phyloP scores from a whole-genome alignment of 2,888 invertebrate genomes.

The Lithodes maja region DNA sequence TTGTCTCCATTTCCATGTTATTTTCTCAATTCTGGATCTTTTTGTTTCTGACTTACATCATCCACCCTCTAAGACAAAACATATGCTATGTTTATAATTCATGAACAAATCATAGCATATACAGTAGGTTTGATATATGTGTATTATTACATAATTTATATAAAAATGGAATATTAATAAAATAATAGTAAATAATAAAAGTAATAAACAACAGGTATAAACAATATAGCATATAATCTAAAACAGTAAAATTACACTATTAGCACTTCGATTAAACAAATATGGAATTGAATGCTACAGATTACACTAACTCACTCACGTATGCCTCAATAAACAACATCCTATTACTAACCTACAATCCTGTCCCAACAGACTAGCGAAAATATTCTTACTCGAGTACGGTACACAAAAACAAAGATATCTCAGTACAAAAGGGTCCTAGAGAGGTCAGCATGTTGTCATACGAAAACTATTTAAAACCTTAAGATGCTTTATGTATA shows the following conservation, averaged over 20 bases:
- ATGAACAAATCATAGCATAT: not conserved
- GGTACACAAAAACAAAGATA: not conserved
- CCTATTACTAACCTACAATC: not conserved
- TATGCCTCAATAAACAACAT: not conserved
- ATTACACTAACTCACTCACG: not conserved
- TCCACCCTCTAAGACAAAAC: not conserved
- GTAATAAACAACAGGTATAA: not conserved
- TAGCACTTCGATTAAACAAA: not conserved
- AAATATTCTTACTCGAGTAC: not conserved
- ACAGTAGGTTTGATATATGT: not conserved
- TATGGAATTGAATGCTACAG: not conserved
- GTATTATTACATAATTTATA: not conserved
- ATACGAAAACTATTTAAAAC: not conserved
- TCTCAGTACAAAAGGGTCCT: not conserved
- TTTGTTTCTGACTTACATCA: not conserved
- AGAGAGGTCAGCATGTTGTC: not conserved
- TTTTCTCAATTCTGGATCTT: conserved; percentile 1
- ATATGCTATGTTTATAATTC: not conserved
- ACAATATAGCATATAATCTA: not conserved
- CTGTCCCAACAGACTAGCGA: not conserved
- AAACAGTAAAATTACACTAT: not conserved
- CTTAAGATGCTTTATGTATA: not conserved
- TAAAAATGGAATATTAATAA: not conserved
- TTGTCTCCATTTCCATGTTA: conserved; percentile 1
- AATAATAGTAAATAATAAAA: not conserved